These are phyloP conservation scores for Acridotheres tristis DNA, from an alignment of 2,797 vertebrate species.

Conservation along the genomic window DNA sequence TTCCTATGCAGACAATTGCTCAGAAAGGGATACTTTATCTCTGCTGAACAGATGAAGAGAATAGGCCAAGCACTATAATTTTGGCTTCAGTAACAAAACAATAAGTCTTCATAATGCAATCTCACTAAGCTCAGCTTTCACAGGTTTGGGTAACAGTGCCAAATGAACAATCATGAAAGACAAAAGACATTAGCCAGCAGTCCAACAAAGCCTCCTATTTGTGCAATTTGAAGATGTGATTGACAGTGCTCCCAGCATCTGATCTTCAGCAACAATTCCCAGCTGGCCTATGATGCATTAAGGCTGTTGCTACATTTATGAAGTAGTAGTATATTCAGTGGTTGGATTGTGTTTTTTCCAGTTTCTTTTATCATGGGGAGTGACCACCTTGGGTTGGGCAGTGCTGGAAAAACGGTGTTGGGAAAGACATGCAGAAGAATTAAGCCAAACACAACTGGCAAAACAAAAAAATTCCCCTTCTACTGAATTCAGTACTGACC, in stretches of 20 bases:
- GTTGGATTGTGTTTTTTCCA: not conserved
- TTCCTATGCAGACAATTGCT: not conserved
- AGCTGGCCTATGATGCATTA: not conserved
- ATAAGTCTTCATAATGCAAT: not conserved
- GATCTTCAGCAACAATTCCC: not conserved
- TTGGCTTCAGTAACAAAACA: not conserved
- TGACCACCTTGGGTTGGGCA: fast-evolving
- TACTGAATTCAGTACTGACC: not conserved
- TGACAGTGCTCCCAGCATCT: not conserved
- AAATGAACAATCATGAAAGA: not conserved
- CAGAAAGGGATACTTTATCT: not conserved
- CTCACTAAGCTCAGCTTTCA: not conserved
- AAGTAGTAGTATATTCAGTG: not conserved
- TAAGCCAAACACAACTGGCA: not conserved
- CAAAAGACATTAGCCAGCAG: not conserved
- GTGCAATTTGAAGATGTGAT: not conserved
- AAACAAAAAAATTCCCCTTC: not conserved
- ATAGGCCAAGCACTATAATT: not conserved
- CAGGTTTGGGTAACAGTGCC: not conserved
- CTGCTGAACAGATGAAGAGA: not conserved
- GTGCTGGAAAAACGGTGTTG: not conserved
- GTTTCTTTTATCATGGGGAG: not conserved
- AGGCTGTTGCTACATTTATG: not conserved
- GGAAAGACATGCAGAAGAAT: not conserved
- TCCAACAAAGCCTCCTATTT: not conserved